Base-by-base conservation (phyloP, 2,888 invertebrate genomes). In the Pollenia griseotomentosa region DNA sequence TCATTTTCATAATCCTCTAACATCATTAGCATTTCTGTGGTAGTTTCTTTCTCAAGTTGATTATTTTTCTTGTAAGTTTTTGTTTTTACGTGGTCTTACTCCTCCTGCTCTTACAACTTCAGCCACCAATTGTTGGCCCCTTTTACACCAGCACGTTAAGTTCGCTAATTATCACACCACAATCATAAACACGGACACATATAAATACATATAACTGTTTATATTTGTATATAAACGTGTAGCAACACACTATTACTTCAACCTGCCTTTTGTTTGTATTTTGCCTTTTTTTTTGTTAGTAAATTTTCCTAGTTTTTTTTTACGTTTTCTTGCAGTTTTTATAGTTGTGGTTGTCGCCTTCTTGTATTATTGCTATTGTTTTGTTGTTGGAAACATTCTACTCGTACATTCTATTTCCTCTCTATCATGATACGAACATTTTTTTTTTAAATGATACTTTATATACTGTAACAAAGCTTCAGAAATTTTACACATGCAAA, bases 111-210 rank as follows among this genome's bases (percentile, higher is more conserved):
- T 5, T 57, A 0, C 42, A 61, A n/a, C 12, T 44, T 2, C 12
- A 42, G 11, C 14, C 16, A 42, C 33, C 33, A 48, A 65, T 33
- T 59, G 44, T 33, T 55, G 55, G 42, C 51, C 63, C 16, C 23
- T 55, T 19, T 44, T 16, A 61, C 53, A 57, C 46, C 74, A 66
- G 19, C 77, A 70, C 53, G 68, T 74, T 53, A 71, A 65, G 48
- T 53, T 66, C 59, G 71, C 83, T 86, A 86, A 86, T 86, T 86
- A 83, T 77, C 83, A 61, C 59, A 66, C 75, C 80, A 55, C 65
- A 83, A 66, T 80, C 70, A 86, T 77, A 77, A 77, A 83, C 86
- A 83, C 51, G 63, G 79, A 82, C 57, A 42, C 53, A 65, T 33
- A 33, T 6, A 33, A 5, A 33, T 33, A 33, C 33, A 33, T 33